Evolutionary conservation across 2,113 vertebrate species (phyloP).

Genomic region (Takifugu flavidus): DNA sequence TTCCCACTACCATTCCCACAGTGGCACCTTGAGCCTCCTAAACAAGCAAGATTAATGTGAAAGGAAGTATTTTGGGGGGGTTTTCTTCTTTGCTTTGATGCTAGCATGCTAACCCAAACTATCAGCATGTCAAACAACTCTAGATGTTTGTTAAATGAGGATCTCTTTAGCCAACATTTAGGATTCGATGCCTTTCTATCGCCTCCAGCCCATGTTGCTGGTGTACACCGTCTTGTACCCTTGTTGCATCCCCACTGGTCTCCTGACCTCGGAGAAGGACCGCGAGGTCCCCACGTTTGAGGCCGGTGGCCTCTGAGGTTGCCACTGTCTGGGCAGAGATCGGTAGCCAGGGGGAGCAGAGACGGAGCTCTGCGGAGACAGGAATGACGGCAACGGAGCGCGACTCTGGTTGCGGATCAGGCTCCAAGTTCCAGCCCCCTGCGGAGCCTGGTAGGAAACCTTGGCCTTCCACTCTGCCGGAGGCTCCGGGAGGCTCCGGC

Average conservation of each 20-base stretch:
- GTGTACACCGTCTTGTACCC: constrained; percentile 78
- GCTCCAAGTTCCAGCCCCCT: constrained; percentile 48
- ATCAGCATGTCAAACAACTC: not conserved
- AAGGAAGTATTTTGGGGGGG: too few relatives aligned
- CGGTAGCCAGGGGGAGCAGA: constrained; percentile 65
- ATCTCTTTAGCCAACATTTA: not conserved
- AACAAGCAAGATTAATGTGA: too few relatives aligned
- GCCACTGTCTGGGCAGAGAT: constrained; percentile 73
- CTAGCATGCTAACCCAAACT: too few relatives aligned
- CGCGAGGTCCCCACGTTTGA: constrained; percentile 61
- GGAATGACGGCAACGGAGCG: constrained; percentile 41
- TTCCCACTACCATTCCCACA: too few relatives aligned
- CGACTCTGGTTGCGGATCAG: constrained; percentile 19
- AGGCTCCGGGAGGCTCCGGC: constrained; percentile 81
- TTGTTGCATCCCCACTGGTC: constrained; percentile 51
- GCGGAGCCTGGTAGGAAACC: constrained; percentile 67
- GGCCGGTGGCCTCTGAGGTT: constrained; percentile 73
- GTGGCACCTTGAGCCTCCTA: too few relatives aligned
- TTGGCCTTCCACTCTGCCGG: constrained; percentile 81
- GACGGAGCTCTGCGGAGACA: constrained; percentile 57
- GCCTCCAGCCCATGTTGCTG: constrained; percentile 71
- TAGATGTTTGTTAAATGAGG: not conserved
- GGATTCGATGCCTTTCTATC: constrained; percentile 29
- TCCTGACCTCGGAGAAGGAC: constrained; percentile 69
- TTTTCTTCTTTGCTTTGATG: too few relatives aligned